Percentiles rank a stretch among this genome's conserved stretches.
Conservation (phyloP, 2,888 invertebrate genomes). For the Leptinotarsa rubiginosa region DNA sequence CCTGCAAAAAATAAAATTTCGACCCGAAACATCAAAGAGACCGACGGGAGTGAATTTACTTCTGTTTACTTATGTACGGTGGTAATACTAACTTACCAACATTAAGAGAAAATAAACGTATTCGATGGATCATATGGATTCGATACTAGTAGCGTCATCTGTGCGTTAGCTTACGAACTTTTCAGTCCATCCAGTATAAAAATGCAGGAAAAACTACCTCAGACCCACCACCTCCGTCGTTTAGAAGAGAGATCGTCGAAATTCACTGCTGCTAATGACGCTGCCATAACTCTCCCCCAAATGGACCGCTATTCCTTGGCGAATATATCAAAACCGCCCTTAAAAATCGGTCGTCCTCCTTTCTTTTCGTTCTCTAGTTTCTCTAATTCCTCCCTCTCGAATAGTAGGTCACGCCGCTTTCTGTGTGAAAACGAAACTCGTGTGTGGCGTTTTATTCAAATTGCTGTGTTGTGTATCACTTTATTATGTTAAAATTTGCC, state of each 20-base stretch:
- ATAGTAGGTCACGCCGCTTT: slow-evolving; percentile 25
- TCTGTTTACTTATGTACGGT: too few species aligned
- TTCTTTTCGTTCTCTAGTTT: slow-evolving; percentile 20
- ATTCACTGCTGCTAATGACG: background rate
- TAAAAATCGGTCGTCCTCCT: slow-evolving; percentile 10
- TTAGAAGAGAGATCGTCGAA: background rate
- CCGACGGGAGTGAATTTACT: too few species aligned
- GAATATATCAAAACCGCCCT: slow-evolving; percentile 9
- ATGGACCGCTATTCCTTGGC: background rate
- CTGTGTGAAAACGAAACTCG: slow-evolving; percentile 9
- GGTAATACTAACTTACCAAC: too few species aligned
- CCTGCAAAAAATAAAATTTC: too few species aligned
- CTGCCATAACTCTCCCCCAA: background rate
- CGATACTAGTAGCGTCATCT: too few species aligned
- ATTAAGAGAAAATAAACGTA: too few species aligned
- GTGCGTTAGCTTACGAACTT: too few species aligned
- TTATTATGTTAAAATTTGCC: slow-evolving; percentile 29
- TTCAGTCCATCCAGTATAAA: too few species aligned
- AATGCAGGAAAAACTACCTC: background rate
- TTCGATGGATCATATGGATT: too few species aligned
- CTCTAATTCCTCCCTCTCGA: slow-evolving; percentile 14
- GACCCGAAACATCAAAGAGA: too few species aligned
- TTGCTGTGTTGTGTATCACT: slow-evolving; percentile 25
- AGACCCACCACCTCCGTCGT: background rate
- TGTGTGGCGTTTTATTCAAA: slow-evolving; percentile 27